phyloP scores from a whole-genome alignment of 1,140 invertebrate genomes.

The Temnothorax curvispinosus region DNA sequence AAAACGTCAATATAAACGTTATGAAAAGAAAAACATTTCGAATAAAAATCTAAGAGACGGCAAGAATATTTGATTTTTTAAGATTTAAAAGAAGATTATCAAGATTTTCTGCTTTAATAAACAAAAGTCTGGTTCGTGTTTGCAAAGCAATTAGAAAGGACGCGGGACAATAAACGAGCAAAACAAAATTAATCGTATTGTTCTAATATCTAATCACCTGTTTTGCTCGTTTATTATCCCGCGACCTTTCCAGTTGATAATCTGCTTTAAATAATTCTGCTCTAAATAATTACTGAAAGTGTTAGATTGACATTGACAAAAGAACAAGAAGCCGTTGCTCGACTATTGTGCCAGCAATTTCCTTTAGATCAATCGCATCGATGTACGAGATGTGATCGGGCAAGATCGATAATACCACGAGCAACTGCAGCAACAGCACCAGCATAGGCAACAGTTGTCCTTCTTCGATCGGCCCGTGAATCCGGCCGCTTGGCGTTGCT shows the following conservation, averaged over 20 bases:
- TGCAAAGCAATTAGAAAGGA: no score
- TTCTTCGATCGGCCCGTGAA: slow-evolving; percentile 83
- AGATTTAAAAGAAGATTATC: background rate
- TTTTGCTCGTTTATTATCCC: no score
- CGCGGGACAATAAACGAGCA: no score
- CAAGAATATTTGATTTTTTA: background rate
- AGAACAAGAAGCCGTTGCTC: background rate
- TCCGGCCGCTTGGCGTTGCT: slow-evolving; percentile 77
- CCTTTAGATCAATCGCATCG: slow-evolving; percentile 24
- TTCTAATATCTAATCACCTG: no score
- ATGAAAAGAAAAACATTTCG: background rate
- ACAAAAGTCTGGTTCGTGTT: no score
- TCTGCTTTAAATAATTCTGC: no score
- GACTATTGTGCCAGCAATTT: background rate
- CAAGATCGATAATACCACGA: slow-evolving; percentile 87
- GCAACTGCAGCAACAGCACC: slow-evolving; percentile 91
- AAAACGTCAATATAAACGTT: background rate
- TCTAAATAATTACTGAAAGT: background rate
- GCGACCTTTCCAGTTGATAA: no score
- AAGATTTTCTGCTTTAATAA: background rate
- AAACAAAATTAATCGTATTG: no score
- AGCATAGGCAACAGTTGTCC: slow-evolving; percentile 88
- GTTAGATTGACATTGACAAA: background rate
- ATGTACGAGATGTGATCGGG: slow-evolving; percentile 58
- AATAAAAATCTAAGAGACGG: background rate